Base-by-base conservation (phyloP, 2,797 vertebrate genomes). In the Pangasius djambal region DNA sequence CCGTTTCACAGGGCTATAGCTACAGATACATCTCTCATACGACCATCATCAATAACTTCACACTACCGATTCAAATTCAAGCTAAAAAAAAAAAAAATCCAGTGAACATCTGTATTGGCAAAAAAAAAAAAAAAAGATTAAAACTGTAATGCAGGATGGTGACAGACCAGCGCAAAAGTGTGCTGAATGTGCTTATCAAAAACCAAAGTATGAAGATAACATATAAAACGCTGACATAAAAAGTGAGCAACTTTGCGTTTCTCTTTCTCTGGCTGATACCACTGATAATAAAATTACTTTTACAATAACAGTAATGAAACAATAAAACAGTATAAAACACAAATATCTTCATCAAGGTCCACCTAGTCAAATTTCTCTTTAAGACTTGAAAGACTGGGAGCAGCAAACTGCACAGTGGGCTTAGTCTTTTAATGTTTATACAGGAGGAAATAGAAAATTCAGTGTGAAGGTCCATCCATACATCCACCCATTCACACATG, bases 391-490 rank as follows among this genome's bases (percentile, higher is more conserved):
- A 77, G 95, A 96, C 96, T 95, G 95, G 95, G 95, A 97, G 97
- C 96, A 97, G 96, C 96, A 96, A 97, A 96, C 96, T 97, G 97
- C 97, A 97, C 94, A 96, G 95, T 94, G 96, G 96, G 96, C 96
- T 95, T 95, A 97, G 96, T 97, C 97, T 97, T 94, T 96, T 96
- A 97, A 96, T 97, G 96, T 96, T 97, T 97, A 97, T 96, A 95
- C 95, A 95, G 95, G 95, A 97, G 95, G 95, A 97, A 96, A 92
- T 94, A 94, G 92, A 93, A 89, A 93, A 94, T 94, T 94, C 94
- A 92, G 94, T 92, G 93, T 91, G 48, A 94, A 93, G 89, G 93
- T 95, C 91, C 85, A 52, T 93, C 90, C 90, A 79, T 93, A 87
- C 91, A 87, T 85, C 52, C 34, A 88, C 72, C 50, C 87, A 88